A percentile compares a stretch with the other conserved stretches of the same genome.
phyloP scores from a whole-genome alignment of 2,113 vertebrate species.

The Sander vitreus region DNA sequence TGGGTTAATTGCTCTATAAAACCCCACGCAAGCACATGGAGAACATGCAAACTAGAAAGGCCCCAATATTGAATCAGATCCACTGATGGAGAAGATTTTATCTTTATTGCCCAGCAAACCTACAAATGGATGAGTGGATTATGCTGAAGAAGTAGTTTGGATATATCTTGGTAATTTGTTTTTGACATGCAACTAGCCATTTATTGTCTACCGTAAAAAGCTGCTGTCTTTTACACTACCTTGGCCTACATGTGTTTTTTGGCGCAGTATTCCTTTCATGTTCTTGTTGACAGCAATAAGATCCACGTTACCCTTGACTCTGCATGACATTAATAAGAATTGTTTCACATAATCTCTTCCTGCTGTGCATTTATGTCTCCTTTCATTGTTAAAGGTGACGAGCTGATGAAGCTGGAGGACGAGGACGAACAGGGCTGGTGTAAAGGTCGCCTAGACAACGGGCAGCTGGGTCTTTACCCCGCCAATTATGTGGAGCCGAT shows the following conservation, averaged over 20 bases:
- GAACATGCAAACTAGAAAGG: neutral
- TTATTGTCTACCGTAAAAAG: neutral
- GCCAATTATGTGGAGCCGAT: slow-evolving; percentile 96
- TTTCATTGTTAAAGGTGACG: slow-evolving; percentile 87
- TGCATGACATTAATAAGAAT: neutral
- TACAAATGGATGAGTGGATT: neutral
- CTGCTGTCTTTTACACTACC: neutral
- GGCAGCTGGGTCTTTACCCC: slow-evolving; percentile 94
- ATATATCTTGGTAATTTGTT: neutral
- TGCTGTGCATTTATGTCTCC: slow-evolving; percentile 16
- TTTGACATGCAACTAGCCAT: neutral
- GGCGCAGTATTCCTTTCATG: neutral
- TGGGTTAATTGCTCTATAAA: neutral
- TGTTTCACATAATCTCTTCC: slow-evolving; percentile 14
- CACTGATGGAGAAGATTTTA: neutral
- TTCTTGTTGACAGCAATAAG: neutral
- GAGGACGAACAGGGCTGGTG: slow-evolving; percentile 99
- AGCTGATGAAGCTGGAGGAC: slow-evolving; percentile 94
- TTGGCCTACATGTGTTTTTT: neutral
- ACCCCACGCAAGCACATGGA: neutral
- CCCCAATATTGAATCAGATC: neutral
- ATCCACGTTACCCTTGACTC: neutral
- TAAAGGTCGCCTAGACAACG: slow-evolving; percentile 95
- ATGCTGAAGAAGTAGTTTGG: neutral
- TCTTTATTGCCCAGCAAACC: neutral